These are phyloP conservation scores for Zaprionus lachaisei DNA, from an alignment of 1,140 invertebrate species.

Conservation along the genomic window DNA sequence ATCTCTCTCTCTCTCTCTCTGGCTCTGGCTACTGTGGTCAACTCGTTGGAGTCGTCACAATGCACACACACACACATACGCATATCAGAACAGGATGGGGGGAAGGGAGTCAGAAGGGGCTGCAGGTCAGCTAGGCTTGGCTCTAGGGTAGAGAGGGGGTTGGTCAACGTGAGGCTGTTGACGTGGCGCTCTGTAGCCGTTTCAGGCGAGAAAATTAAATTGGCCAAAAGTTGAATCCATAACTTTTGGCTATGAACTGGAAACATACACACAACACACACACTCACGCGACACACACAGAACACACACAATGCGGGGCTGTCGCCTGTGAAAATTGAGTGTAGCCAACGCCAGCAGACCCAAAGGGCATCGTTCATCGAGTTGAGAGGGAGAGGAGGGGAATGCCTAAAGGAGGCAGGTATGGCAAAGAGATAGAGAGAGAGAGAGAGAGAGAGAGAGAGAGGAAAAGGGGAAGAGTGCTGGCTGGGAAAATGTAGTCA, in stretches of 20 bases:
- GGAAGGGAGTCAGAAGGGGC: not conserved
- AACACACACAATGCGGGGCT: not conserved
- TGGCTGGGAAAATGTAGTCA: slow-evolving; percentile 30
- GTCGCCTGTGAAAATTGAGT: slow-evolving; percentile 75
- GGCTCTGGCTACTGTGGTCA: not conserved
- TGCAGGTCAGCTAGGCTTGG: slow-evolving; percentile 31
- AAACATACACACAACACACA: slow-evolving; percentile 44
- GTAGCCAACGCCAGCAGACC: slow-evolving; percentile 51
- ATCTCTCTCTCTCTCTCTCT: not conserved
- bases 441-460: not conserved
- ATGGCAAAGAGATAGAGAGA: not conserved
- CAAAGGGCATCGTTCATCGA: slow-evolving; percentile 53
- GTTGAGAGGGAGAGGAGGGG: not conserved
- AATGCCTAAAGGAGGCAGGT: not conserved
- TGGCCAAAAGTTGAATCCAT: slow-evolving; percentile 84
- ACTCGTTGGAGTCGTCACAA: not conserved
- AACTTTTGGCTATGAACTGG: slow-evolving; percentile 82
- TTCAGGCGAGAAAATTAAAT: slow-evolving; percentile 84
- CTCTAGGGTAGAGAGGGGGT: not conserved
- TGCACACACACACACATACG: slow-evolving; percentile 11
- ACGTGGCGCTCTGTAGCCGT: slow-evolving; percentile 71
- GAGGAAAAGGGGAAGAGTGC: not conserved
- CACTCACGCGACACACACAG: slow-evolving; percentile 16
- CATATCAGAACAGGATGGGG: not conserved
- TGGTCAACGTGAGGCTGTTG: slow-evolving; percentile 47